Evolutionary conservation across 2,797 vertebrate species (phyloP).

Genomic region (Astyanax mexicanus): DNA sequence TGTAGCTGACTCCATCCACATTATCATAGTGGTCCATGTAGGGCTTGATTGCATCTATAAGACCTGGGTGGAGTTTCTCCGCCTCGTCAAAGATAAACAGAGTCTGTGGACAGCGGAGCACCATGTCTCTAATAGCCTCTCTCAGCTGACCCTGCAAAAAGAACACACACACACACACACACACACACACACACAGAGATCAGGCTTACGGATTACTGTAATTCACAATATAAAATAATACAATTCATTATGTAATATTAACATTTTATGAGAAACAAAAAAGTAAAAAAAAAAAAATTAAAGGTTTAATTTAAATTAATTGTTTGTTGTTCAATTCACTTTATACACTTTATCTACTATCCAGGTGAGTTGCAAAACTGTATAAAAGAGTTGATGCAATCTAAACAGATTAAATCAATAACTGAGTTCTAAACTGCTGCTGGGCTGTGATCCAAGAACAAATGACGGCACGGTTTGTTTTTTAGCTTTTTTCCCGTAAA

Average conservation of each 20-base stretch:
- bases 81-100: constrained; percentile 96
- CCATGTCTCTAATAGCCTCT: constrained; percentile 82
- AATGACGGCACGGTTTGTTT: too few relatives aligned
- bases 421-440: constrained; percentile 12
- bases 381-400: neutral
- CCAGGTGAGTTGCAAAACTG: neutral
- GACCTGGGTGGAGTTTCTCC: constrained; percentile 90
- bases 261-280: too few relatives aligned
- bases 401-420: neutral
- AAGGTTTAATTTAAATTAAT: too few relatives aligned
- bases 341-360: neutral
- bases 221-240: too few relatives aligned
- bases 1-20: constrained; percentile 70
- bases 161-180: too few relatives aligned
- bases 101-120: constrained; percentile 85
- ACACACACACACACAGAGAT: neutral
- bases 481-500: too few relatives aligned
- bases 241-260: too few relatives aligned
- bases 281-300: too few relatives aligned
- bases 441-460: constrained; percentile 19
- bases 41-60: constrained; percentile 88
- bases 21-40: constrained; percentile 81
- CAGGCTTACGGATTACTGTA: too few relatives aligned
- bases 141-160: constrained; percentile 82
- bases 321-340: neutral